Conservation (phyloP, 2,888 invertebrate genomes). For the Eristalis pertinax region DNA sequence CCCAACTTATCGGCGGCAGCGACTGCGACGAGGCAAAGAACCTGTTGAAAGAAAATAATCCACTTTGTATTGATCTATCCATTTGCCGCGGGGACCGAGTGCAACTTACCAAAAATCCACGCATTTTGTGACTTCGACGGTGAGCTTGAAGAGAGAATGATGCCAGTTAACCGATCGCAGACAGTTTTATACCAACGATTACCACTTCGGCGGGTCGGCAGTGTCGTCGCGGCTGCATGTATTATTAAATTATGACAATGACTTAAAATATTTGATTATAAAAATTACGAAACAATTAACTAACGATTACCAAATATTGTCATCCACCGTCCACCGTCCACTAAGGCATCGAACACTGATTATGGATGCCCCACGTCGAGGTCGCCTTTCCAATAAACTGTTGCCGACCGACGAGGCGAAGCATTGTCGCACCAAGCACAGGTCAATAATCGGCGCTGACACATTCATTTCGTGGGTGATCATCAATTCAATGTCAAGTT, state of each 20-base stretch:
- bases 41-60: conserved; percentile 61
- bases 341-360: conserved; percentile 41
- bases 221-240: conserved; percentile 21
- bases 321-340: background rate
- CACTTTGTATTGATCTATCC: background rate
- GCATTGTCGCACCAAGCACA: background rate
- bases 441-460: conserved; percentile 10
- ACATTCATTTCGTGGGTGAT: conserved; percentile 55
- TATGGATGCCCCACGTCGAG: conserved; percentile 22
- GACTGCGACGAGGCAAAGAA: conserved; percentile 73
- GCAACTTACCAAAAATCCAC: conserved; percentile 81
- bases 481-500: conserved; percentile 47
- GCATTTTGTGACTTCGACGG: conserved; percentile 83
- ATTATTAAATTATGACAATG: conserved; percentile 5
- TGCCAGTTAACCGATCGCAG: conserved; percentile 17
- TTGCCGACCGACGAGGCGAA: conserved; percentile 8
- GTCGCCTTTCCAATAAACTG: conserved; percentile 23
- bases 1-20: conserved; percentile 74
- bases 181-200: conserved; percentile 45
- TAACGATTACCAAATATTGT: conserved; percentile 44
- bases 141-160: conserved; percentile 48
- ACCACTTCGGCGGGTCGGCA: background rate
- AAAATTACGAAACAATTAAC: conserved; percentile 48
- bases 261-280: conserved; percentile 21
- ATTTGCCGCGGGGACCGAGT: background rate